These are phyloP conservation scores for Gallinago jamesoni DNA, from an alignment of 2,113 vertebrate species.

Conservation along the genomic window DNA sequence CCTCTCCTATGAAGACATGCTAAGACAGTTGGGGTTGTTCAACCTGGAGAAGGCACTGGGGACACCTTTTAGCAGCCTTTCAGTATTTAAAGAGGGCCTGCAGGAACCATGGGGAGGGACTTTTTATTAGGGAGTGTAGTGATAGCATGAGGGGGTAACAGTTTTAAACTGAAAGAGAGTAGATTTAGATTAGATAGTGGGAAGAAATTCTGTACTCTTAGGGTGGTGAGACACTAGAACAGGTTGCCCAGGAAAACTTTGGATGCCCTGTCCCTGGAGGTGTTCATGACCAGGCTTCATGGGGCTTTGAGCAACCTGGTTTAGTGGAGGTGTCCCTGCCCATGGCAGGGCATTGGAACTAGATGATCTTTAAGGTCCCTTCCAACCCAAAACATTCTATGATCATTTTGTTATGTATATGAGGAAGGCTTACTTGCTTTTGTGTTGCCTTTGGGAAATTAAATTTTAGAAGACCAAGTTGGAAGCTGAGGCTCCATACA, in stretches of 20 bases:
- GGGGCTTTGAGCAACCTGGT: background rate
- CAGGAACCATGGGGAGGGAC: too few species aligned
- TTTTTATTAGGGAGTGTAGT: background rate
- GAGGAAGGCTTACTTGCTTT: background rate
- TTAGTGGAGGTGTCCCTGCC: background rate
- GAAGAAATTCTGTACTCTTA: background rate
- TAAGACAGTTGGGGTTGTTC: background rate
- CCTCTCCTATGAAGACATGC: background rate
- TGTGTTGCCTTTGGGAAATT: background rate
- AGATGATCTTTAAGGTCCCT: background rate
- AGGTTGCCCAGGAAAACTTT: background rate
- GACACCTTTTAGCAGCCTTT: background rate
- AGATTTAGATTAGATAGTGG: background rate
- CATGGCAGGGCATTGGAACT: background rate
- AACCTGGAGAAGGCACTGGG: background rate
- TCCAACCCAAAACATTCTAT: background rate
- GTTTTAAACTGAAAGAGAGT: background rate
- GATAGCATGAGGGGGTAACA: background rate
- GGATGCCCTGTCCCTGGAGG: background rate
- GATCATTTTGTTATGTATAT: background rate
- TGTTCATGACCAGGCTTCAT: background rate
- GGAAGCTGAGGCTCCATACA: background rate
- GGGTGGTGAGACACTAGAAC: background rate
- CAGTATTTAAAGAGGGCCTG: background rate
- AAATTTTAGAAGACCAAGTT: background rate